phyloP scores from a whole-genome alignment of 2,888 invertebrate genomes.

The Melinopterus prodromus region DNA sequence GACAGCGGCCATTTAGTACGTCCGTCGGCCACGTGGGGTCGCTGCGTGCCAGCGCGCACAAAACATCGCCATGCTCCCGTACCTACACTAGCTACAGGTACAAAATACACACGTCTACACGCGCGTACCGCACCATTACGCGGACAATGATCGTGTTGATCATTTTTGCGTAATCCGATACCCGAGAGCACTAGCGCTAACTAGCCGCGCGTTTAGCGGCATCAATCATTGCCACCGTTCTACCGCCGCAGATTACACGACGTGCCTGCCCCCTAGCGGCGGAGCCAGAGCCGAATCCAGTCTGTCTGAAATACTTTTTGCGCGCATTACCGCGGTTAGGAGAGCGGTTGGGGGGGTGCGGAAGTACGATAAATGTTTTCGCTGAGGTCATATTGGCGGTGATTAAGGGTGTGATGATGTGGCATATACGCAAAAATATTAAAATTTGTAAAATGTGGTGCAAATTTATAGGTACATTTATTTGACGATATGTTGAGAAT shows the following conservation, averaged over 20 bases:
- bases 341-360: background rate
- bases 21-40: background rate
- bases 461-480: too few relatives aligned
- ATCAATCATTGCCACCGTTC: conserved; percentile 55
- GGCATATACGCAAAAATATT: background rate
- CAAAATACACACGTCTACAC: background rate
- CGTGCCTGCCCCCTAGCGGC: background rate
- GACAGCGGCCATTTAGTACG: background rate
- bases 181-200: conserved; percentile 46
- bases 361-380: background rate
- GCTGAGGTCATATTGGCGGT: background rate
- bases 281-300: background rate
- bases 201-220: conserved; percentile 51
- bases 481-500: too few relatives aligned
- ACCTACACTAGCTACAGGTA: conserved; percentile 29
- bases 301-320: background rate
- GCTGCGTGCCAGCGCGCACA: conserved; percentile 8
- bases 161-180: conserved; percentile 46
- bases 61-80: conserved; percentile 9
- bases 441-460: background rate
- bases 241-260: conserved; percentile 52
- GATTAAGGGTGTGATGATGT: background rate
- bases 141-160: conserved; percentile 42
- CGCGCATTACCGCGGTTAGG: background rate
- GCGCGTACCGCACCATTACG: conserved; percentile 34